Evolutionary conservation across 23 tunicate genomes (phyloP).

Genomic region (Trididemnum miniatum): DNA sequence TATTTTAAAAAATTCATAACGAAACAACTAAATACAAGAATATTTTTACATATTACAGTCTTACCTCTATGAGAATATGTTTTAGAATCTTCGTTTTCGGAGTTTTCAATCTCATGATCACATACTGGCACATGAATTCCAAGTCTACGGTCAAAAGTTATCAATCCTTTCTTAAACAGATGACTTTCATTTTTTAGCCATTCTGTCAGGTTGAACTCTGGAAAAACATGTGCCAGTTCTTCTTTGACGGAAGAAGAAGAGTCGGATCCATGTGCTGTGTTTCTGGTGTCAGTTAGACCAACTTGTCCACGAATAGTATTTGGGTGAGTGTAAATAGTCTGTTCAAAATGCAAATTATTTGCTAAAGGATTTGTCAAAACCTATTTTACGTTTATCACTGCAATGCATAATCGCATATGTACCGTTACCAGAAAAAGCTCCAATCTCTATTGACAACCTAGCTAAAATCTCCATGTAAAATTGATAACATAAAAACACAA

Average conservation of each 20-base stretch:
- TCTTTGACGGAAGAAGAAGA: slow-evolving; percentile 46
- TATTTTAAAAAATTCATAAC: too few relatives aligned
- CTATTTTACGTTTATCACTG: too few relatives aligned
- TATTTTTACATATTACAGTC: too few relatives aligned
- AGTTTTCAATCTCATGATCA: neutral
- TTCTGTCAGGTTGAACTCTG: slow-evolving; percentile 31
- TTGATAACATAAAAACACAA: too few relatives aligned
- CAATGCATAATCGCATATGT: too few relatives aligned
- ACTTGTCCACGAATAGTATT: slow-evolving; percentile 63
- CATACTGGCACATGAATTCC: slow-evolving; percentile 10
- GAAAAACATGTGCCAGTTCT: slow-evolving; percentile 57
- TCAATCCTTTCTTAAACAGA: neutral
- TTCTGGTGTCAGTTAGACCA: slow-evolving; percentile 89
- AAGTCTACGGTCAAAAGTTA: neutral
- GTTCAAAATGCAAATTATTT: too few relatives aligned
- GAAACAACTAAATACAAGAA: too few relatives aligned
- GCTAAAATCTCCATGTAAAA: too few relatives aligned
- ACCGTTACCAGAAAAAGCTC: too few relatives aligned
- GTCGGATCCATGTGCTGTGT: slow-evolving; percentile 91
- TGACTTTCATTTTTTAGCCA: slow-evolving; percentile 16
- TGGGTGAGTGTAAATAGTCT: slow-evolving; percentile 59
- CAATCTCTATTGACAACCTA: too few relatives aligned
- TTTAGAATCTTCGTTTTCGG: neutral
- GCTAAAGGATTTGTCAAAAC: too few relatives aligned
- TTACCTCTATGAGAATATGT: too few relatives aligned